These are phyloP conservation scores for Pelecanus crispus DNA, from an alignment of 2,113 vertebrate species.

Conservation along the genomic window DNA sequence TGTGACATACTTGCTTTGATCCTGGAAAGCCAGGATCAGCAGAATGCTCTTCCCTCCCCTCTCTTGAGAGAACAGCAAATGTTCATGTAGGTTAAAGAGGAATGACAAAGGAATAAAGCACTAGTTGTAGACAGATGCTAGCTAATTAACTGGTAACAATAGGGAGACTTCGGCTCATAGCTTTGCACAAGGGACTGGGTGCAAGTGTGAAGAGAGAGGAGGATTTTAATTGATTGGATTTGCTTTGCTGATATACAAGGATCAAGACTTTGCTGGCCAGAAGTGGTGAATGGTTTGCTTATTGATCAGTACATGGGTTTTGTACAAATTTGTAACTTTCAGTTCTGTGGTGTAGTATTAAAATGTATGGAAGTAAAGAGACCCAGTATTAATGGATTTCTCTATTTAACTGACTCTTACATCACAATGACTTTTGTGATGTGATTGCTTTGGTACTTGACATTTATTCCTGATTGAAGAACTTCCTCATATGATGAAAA, in stretches of 20 bases:
- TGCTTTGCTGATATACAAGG: background rate
- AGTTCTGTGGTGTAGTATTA: background rate
- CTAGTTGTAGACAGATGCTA: background rate
- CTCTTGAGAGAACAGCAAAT: background rate
- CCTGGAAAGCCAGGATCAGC: background rate
- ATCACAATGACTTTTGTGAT: background rate
- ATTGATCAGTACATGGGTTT: background rate
- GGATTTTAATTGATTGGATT: background rate
- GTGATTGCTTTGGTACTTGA: background rate
- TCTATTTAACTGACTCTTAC: background rate
- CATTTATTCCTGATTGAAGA: background rate
- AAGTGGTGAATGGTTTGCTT: background rate
- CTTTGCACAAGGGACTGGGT: background rate
- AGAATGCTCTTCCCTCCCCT: background rate
- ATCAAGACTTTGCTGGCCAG: background rate
- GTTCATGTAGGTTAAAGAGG: background rate
- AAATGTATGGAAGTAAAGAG: background rate
- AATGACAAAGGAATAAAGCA: background rate
- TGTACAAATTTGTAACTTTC: background rate
- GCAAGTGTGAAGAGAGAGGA: background rate
- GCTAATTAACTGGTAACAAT: background rate
- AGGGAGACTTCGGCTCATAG: background rate
- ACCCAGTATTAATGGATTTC: background rate
- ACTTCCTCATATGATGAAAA: background rate
- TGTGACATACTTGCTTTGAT: constrained; percentile 5